phyloP scores from a whole-genome alignment of 2,113 vertebrate genomes.

The Cephalophus harveyi region DNA sequence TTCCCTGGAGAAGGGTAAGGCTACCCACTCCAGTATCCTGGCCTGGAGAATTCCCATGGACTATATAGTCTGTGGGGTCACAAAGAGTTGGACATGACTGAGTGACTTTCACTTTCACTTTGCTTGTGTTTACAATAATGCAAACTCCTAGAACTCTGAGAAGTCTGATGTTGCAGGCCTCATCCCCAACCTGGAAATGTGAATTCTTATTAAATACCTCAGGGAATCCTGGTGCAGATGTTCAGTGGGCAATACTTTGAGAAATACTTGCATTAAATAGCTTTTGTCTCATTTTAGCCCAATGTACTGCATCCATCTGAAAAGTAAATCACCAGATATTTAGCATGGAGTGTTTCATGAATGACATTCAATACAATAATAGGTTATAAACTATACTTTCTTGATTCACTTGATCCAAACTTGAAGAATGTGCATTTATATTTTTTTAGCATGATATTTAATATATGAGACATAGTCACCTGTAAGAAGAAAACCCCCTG shows the following conservation, averaged over 20 bases:
- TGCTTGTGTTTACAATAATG: background rate
- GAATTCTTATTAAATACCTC: background rate
- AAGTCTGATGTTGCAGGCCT: background rate
- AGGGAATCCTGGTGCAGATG: background rate
- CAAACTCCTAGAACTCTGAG: background rate
- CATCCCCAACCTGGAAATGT: too few species aligned
- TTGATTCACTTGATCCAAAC: background rate
- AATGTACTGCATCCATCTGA: background rate
- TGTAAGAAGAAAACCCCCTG: background rate
- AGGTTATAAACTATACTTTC: background rate
- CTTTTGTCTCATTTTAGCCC: background rate
- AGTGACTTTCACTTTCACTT: background rate
- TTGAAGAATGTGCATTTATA: background rate
- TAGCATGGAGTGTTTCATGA: background rate
- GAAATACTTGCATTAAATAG: background rate
- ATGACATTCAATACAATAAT: background rate
- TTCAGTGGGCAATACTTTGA: background rate
- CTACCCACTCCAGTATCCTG: background rate
- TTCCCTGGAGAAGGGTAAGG: background rate
- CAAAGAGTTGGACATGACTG: background rate
- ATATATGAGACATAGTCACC: background rate
- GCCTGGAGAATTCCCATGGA: background rate
- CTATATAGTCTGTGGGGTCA: background rate
- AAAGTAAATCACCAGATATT: background rate
- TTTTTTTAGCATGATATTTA: background rate